Evolutionary conservation across 2,797 vertebrate species (phyloP), one percentile per base, ranked within the genome.

Genomic region (Lithobates pipiens): DNA sequence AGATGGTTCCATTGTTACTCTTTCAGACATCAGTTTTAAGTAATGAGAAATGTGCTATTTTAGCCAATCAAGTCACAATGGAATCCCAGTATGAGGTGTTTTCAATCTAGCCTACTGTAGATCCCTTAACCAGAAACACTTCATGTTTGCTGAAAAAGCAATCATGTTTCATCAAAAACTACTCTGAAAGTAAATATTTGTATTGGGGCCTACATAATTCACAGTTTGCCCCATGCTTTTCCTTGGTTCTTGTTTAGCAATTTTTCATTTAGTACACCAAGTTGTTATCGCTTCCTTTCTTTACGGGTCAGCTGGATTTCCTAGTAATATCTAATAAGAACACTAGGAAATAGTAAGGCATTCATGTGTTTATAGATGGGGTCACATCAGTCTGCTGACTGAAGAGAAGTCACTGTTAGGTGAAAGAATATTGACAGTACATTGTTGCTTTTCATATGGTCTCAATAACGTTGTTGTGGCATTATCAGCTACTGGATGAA

Each of bases 151-250:
- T 44, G 10, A 4, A 73, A 85, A 85, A 79, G 76, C 36, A 75
- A 85, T 85, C 70, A 79, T 25, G 27, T 32, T 79, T 85, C 39
- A 80, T 79, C 77, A 85, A 72, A 71, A 67, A 34, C 23, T 57
- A 11, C 5, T 44, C 50, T 18, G n/a, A 29, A 80, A 74, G 44
- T 15, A 36, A 67, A 80, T 68, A 39, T 27, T 50, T 85, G 46
- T 71, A 36, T 78, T 80, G 27, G 50, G 54, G 13, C 70, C 36
- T 79, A 73, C n/a, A 73, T 78, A 50, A 50, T 85, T 78, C 54
- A 85, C 57, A 79, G 76, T 42, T 10, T 73, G 54, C 25, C 27
- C 10, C 57, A 77, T 63, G 11, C 4, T 72, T 72, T 61, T 11
- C 7, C 29, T 13, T 21, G 0, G 10, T 10, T 46, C 23, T 70